These are phyloP conservation scores for Sceloporus undulatus DNA, from an alignment of 2,113 vertebrate genomes.

Conservation along the genomic window DNA sequence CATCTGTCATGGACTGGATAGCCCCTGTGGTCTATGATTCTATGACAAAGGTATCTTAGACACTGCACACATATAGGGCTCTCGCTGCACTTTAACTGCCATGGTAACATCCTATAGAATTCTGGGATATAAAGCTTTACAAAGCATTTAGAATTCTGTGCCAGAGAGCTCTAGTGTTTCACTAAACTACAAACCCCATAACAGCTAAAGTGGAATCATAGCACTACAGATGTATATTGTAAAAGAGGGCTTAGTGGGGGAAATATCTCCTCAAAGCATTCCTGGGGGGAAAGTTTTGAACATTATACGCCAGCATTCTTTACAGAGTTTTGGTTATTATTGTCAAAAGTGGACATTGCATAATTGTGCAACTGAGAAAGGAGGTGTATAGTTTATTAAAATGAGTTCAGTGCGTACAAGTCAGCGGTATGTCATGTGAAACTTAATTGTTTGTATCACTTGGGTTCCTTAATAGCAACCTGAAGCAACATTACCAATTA, in stretches of 20 bases:
- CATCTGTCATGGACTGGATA: no score
- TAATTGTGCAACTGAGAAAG: constrained; percentile 2
- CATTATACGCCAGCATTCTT: not conserved
- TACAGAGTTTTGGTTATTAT: not conserved
- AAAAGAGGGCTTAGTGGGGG: not conserved
- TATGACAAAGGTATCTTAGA: no score
- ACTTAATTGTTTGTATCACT: constrained; percentile 44
- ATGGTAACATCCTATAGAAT: no score
- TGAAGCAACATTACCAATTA: constrained; percentile 32
- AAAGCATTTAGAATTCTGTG: no score
- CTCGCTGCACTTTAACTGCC: no score
- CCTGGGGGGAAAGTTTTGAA: not conserved
- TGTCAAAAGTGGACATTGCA: not conserved
- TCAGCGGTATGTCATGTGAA: constrained; percentile 3
- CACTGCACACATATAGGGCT: no score
- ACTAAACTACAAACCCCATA: not conserved
- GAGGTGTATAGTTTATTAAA: constrained; percentile 25
- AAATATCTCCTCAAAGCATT: not conserved
- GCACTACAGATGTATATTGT: no score
- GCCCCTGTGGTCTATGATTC: no score
- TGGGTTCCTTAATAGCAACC: constrained; percentile 28
- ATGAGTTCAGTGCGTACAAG: constrained; percentile 18
- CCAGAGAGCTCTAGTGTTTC: constrained; percentile 16
- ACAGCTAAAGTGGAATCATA: no score
- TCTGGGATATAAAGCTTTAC: no score